Base-by-base conservation (phyloP, 2,113 vertebrate genomes). In the Microtus ochrogaster region DNA sequence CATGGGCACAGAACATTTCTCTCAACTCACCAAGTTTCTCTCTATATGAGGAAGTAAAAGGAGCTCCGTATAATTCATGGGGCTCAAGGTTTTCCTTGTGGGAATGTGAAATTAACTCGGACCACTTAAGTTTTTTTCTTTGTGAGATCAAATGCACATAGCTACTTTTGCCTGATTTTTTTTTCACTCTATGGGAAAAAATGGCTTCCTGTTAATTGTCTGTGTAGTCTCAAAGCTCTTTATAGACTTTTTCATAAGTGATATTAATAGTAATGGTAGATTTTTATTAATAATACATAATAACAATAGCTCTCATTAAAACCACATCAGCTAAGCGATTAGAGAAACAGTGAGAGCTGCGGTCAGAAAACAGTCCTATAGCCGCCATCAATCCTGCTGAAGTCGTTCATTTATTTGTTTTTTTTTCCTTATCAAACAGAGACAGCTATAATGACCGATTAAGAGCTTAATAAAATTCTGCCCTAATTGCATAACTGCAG, bases 221-320 rank as follows among this genome's bases (percentile, higher is more conserved):
- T 90, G 89, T 89, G 68, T 7, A 89, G 89, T 95, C 94, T 97
- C 94, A 96, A 95, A 96, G 86, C 94, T 96, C 92, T 96, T 97
- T 96, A 83, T 14, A 66, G 88, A 92, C 79, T 96, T 93, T 94
- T 96, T 94, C 30, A 3, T 95, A 97, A 98, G 90, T 97, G 96
- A 92, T 96, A 97, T 96, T 97, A 97, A 97, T 95, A 96, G 96
- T 95, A 95, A 97, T 95, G 95, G 93, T 94, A 63, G 83, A 86
- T 95, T 82, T 96, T 98, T 97, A 97, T 98, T 97, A 97, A 97
- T 97, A 97, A 97, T 97, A 92, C 76, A 97, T 92, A 92, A 96
- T 95, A 97, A 97, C 94, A 97, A 92, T 90, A 96, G 82, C 73
- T 81, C 87, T 97, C 94, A 95, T 97, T 97, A 98, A 97, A 97